Percentiles rank a stretch among this genome's conserved stretches.
Conservation (phyloP, 2,797 vertebrate genomes). For the Dipus sagitta region DNA sequence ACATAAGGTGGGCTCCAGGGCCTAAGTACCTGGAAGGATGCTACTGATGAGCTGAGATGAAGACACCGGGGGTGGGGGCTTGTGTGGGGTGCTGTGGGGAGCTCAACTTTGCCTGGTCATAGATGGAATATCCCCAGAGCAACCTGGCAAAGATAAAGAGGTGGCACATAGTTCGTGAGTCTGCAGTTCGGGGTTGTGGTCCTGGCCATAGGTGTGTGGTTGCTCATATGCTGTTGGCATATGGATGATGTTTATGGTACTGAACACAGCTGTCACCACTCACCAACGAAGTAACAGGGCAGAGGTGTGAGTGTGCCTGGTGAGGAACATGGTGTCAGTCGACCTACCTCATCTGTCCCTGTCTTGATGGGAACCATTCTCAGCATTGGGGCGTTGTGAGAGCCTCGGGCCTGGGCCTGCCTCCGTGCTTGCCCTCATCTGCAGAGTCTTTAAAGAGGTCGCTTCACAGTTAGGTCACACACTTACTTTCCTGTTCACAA, state of each 20-base stretch:
- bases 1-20: neutral
- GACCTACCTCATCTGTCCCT: too few species aligned
- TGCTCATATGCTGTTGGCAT: neutral
- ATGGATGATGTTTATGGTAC: fast-evolving
- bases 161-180: fast-evolving
- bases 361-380: neutral
- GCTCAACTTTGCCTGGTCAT: neutral
- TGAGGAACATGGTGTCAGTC: too few species aligned
- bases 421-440: fast-evolving
- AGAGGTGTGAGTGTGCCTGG: too few species aligned
- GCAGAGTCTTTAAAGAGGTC: neutral
- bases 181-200: neutral
- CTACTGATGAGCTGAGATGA: neutral
- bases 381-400: fast-evolving
- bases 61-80: neutral
- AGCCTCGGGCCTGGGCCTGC: neutral
- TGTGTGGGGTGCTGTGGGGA: fast-evolving
- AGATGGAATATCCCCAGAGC: neutral
- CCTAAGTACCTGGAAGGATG: too few species aligned
- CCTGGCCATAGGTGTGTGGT: neutral
- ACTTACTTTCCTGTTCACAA: neutral
- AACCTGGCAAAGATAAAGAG: fast-evolving
- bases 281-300: neutral
- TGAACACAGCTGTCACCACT: neutral
- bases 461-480: neutral